Percentiles rank a stretch among this genome's conserved stretches.
phyloP scores from a whole-genome alignment of 1,140 invertebrate species.

The Homalodisca vitripennis region DNA sequence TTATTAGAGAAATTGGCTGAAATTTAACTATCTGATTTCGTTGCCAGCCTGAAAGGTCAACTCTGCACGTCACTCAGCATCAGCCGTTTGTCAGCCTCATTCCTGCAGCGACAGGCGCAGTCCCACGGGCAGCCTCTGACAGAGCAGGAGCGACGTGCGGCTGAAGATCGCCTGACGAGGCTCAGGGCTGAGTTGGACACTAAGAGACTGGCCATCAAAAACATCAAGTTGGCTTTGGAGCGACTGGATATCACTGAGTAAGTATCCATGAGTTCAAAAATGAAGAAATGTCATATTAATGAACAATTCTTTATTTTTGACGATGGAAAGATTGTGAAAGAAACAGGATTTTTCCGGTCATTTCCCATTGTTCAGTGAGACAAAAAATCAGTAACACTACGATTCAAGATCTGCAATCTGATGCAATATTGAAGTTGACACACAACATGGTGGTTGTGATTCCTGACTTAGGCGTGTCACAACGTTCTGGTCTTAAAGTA shows the following conservation, averaged over 20 bases:
- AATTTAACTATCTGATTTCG: slow-evolving; percentile 14
- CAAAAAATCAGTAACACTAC: too few relatives aligned
- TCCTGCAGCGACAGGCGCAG: slow-evolving; percentile 40
- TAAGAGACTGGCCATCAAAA: slow-evolving; percentile 69
- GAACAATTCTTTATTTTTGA: too few relatives aligned
- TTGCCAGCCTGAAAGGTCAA: slow-evolving; percentile 60
- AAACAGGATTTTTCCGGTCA: too few relatives aligned
- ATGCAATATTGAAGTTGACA: too few relatives aligned
- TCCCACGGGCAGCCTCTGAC: slow-evolving; percentile 40
- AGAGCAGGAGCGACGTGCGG: slow-evolving; percentile 59
- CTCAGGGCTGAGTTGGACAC: slow-evolving; percentile 68
- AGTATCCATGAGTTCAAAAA: too few relatives aligned
- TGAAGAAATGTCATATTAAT: too few relatives aligned
- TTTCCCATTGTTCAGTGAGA: too few relatives aligned
- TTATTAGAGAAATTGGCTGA: background rate
- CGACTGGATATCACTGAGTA: slow-evolving; percentile 78
- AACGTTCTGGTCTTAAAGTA: too few relatives aligned
- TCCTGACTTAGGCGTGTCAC: too few relatives aligned
- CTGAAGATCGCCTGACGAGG: slow-evolving; percentile 64
- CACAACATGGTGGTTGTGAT: too few relatives aligned
- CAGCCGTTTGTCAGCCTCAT: slow-evolving; percentile 44
- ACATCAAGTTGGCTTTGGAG: slow-evolving; percentile 70
- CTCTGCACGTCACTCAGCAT: slow-evolving; percentile 58
- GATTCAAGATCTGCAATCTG: too few relatives aligned
- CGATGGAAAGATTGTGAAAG: too few relatives aligned